Evolutionary conservation across 2,113 vertebrate genomes (phyloP).

Genomic region (Trochalopteron elliotii): DNA sequence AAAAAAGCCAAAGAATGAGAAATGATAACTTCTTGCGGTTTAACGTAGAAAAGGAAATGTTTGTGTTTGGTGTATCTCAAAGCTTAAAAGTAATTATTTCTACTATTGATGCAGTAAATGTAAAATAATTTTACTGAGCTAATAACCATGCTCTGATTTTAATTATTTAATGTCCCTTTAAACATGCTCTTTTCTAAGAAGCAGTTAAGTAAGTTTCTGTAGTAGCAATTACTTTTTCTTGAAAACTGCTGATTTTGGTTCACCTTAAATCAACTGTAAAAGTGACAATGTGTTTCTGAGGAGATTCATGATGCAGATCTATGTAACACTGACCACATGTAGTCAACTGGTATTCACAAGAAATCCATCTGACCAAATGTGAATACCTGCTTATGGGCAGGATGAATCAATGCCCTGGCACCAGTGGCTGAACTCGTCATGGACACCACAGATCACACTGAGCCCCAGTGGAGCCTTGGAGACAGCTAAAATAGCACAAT

Average conservation of each 20-base stretch:
- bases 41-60: background rate
- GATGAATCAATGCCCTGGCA: background rate
- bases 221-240: background rate
- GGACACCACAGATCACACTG: background rate
- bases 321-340: background rate
- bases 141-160: background rate
- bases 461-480: background rate
- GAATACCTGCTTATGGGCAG: background rate
- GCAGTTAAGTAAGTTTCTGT: background rate
- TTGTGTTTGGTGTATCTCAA: background rate
- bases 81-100: background rate
- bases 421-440: background rate
- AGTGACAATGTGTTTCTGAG: background rate
- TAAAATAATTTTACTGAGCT: background rate
- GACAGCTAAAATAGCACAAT: background rate
- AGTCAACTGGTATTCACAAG: fast-evolving
- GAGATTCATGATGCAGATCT: background rate
- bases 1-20: background rate
- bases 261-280: background rate
- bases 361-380: background rate
- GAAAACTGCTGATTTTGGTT: background rate
- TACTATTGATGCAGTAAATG: background rate
- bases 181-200: background rate
- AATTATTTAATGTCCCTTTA: background rate
- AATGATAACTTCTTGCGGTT: background rate